Conservation (phyloP, 2,113 vertebrate genomes). For the Motacilla tschutschensis region DNA sequence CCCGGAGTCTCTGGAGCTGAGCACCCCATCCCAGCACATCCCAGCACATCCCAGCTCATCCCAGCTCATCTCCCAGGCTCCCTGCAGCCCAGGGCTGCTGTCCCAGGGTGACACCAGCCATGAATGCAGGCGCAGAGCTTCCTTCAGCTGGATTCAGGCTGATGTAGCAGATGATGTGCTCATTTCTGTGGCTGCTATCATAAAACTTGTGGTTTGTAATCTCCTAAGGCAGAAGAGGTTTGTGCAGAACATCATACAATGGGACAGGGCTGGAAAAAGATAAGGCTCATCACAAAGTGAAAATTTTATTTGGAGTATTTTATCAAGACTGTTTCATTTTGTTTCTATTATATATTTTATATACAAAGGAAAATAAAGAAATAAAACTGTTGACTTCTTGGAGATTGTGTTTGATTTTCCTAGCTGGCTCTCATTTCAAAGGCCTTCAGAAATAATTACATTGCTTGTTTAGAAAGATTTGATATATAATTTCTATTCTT, state of each 20-base stretch:
- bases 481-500: slow-evolving; percentile 14
- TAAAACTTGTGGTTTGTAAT: not conserved
- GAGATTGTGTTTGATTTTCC: slow-evolving; percentile 45
- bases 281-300: not conserved
- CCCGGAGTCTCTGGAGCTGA: not conserved
- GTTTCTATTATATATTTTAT: not conserved
- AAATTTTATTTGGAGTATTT: not conserved
- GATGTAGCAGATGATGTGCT: not conserved
- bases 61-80: not conserved
- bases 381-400: slow-evolving; percentile 12
- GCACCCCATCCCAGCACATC: not conserved
- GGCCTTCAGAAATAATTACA: slow-evolving; percentile 39
- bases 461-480: slow-evolving; percentile 47
- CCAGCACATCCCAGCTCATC: not conserved
- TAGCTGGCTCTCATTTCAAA: slow-evolving; percentile 45
- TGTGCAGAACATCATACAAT: not conserved
- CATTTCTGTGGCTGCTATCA: not conserved
- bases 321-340: not conserved
- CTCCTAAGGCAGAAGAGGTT: not conserved
- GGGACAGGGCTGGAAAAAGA: not conserved
- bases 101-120: not conserved
- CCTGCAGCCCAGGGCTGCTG: not conserved
- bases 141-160: not conserved
- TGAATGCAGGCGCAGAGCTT: not conserved
- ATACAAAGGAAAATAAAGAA: slow-evolving; percentile 37